Conservation (phyloP, 2,888 invertebrate genomes). For the Drosophila flavopinicola region DNA sequence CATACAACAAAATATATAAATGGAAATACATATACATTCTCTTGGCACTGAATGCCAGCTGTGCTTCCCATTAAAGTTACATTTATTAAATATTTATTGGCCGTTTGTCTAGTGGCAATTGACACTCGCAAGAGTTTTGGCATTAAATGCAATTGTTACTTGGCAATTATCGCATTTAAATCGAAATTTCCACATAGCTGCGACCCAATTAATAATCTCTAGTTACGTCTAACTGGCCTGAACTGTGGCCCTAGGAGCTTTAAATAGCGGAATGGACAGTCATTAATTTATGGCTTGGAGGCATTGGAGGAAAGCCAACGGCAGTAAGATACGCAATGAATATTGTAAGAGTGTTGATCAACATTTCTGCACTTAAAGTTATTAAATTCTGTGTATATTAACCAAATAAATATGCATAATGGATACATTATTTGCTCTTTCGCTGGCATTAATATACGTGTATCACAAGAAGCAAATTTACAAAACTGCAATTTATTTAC, state of each 20-base stretch:
- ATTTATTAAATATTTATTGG: slow-evolving; percentile 31
- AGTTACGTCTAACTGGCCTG: slow-evolving; percentile 5
- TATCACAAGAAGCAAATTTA: no score
- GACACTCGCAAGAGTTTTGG: neutral
- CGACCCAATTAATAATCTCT: slow-evolving; percentile 21
- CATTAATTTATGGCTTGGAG: slow-evolving; percentile 2
- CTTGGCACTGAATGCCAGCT: slow-evolving; percentile 2
- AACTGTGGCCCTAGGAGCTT: neutral
- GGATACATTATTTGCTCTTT: neutral
- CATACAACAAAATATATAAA: neutral
- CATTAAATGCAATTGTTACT: slow-evolving; percentile 32
- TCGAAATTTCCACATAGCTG: slow-evolving; percentile 42
- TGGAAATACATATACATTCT: neutral
- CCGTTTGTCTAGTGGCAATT: slow-evolving; percentile 17
- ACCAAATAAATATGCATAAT: neutral
- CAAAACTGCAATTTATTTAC: no score
- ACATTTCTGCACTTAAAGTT: neutral
- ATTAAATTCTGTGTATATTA: neutral
- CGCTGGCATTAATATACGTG: neutral
- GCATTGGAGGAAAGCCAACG: neutral
- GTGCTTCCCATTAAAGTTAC: neutral
- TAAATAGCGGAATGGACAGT: neutral
- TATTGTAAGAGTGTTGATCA: neutral
- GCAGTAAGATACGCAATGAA: slow-evolving; percentile 26
- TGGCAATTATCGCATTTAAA: slow-evolving; percentile 48